Evolutionary conservation across 1,140 invertebrate species (phyloP).

Genomic region (Teleogryllus occipitalis): DNA sequence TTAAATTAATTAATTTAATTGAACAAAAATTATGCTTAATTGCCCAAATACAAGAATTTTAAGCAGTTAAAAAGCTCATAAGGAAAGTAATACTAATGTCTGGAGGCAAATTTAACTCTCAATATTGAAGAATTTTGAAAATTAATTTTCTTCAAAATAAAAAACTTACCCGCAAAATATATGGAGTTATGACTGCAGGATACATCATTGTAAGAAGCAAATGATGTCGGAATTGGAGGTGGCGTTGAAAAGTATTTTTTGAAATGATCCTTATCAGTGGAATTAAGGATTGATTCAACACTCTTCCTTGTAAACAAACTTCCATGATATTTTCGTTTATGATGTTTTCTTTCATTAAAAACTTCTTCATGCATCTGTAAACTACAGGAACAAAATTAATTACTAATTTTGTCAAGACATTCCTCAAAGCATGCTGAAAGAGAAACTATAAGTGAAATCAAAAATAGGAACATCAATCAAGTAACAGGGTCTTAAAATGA

Average conservation of each 20-base stretch:
- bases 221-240: slow-evolving; percentile 34
- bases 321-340: slow-evolving; percentile 33
- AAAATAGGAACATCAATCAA: slow-evolving; percentile 3
- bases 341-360: slow-evolving; percentile 29
- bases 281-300: slow-evolving; percentile 41
- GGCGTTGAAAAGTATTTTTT: slow-evolving; percentile 38
- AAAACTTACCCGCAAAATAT: slow-evolving; percentile 47
- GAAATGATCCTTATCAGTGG: slow-evolving; percentile 39
- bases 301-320: slow-evolving; percentile 44
- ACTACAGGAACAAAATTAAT: slow-evolving; percentile 23
- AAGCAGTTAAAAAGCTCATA: too few species aligned
- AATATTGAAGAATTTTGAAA: not conserved
- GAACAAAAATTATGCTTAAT: too few species aligned
- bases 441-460: not conserved
- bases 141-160: slow-evolving; percentile 24
- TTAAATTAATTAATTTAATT: too few species aligned
- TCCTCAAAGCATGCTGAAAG: not conserved
- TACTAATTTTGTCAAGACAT: not conserved
- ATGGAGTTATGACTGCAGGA: slow-evolving; percentile 44
- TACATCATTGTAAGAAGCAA: slow-evolving; percentile 37
- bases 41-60: too few species aligned
- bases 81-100: too few species aligned
- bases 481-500: slow-evolving; percentile 11
- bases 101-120: too few species aligned
- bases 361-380: slow-evolving; percentile 32